Evolutionary conservation across 2,113 vertebrate genomes (phyloP).

Genomic region (Lontra canadensis): DNA sequence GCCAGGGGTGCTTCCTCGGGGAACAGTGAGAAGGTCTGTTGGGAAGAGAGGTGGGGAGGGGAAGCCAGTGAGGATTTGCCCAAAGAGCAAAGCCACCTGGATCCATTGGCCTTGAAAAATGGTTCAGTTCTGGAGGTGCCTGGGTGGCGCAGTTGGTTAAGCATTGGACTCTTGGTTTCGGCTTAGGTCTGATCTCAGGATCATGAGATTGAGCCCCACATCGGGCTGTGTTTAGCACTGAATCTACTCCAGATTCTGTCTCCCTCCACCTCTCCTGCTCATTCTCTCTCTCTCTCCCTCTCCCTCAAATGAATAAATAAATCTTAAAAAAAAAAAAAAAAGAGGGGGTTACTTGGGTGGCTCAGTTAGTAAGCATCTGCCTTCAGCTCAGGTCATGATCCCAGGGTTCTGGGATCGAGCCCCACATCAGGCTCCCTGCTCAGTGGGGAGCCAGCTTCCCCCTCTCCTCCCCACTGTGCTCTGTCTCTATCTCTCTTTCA

Average conservation of each 20-base stretch:
- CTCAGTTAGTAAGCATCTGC: neutral
- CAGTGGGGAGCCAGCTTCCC: neutral
- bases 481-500: neutral
- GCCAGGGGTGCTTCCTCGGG: neutral
- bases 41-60: neutral
- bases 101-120: neutral
- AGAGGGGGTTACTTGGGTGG: neutral
- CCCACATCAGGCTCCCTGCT: neutral
- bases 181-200: neutral
- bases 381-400: too few relatives aligned
- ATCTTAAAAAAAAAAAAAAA: neutral
- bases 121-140: neutral
- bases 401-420: neutral
- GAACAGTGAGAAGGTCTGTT: neutral
- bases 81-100: neutral
- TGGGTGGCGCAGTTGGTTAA: neutral
- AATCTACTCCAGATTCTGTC: neutral
- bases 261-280: neutral
- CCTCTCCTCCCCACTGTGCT: neutral
- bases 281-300: neutral
- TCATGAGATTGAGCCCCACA: fast-evolving
- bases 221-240: neutral
- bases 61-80: neutral
- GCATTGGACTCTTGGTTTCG: neutral
- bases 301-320: neutral